Evolutionary conservation across 2,888 invertebrate species (phyloP), one percentile per base, ranked within the genome.

Genomic region (Acrobasis suavella): DNA sequence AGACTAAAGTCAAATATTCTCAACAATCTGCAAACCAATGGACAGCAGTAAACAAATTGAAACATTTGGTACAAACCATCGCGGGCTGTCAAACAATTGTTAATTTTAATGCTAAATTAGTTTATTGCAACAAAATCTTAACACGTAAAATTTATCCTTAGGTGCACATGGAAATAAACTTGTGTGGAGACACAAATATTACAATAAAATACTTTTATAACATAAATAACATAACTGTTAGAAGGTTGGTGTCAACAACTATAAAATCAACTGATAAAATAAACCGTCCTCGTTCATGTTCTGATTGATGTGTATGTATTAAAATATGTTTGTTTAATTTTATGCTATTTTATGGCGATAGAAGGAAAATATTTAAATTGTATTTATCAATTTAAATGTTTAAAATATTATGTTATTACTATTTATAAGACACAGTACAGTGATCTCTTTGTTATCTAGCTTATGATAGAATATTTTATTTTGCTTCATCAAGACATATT

Each of bases 31-130:
- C 75, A 77, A 83, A 83, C 80, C 77, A 74, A 81, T 81, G 85
- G 86, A 89, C 87, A 86, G 82, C 77, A 79, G 78, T 76, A 81
- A 84, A 87, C 85, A 87, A 83, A 85, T 85, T 83, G 84, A 86
- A 86, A 87, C 86, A 86, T 82, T 78, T 73, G 80, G 75, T 83
- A 85, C 81, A 85, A 84, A 85, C 81, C 71, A 76, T 80, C 72
- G 70, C 73, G 74, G 81, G 78, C 73, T 75, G 70, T 70, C 65
- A 78, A 74, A 75, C 71, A 81, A 78, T 75, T 68, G 67, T 74
- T 72, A 74, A 71, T 75, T 72, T 73, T 70, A 74, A 51, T 69
- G 65, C 72, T 71, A 72, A 66, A 68, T 72, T 72, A 76, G 72
- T 72, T 72, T 79, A 82, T 80, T 81, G 78, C 78, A 81, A 78